Evolutionary conservation across 2,888 invertebrate species (phyloP), one percentile per base, ranked within the genome.

Genomic region (Eupithecia abbreviata): DNA sequence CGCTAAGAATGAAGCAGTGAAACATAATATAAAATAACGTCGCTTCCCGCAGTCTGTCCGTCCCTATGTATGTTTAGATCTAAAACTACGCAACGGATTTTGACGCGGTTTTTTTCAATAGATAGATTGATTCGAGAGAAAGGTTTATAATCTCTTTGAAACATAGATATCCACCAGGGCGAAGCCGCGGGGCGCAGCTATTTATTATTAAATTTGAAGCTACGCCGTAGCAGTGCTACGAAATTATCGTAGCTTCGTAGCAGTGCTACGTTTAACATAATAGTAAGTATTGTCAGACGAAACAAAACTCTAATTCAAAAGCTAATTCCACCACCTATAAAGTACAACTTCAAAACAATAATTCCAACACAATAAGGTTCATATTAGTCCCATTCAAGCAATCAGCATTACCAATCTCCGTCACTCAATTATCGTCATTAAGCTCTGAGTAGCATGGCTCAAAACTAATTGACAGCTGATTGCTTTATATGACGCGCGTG

Each of bases 321-420:
- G n/a, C 68, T 15, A 9, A 68, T 68, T n/a, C 7, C 10, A 67
- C 42, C 67, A 3, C 10, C 45, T 47, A 45, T 45, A 43, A 7
- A 7, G 3, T 18, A 2, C 4, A 18, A 30, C 10, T 18, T 30
- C 18, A 47, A 13, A 47, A 80, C 73, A 81, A 81, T 86, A 88
- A 86, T 85, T 84, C 80, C 85, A 83, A 88, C 86, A 88, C 87
- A 89, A 90, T 87, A 88, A 91, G 86, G 86, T 88, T 88, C 81
- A 81, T 88, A 86, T 78, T 91, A 90, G 69, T 43, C 69, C 18
- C 87, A 86, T 87, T 71, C 87, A 83, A 85, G 85, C 85, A 84
- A 82, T 67, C 70, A 73, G 71, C 69, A 58, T 71, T 68, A 75
- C 82, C 66, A 82, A 87, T 80, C 78, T 49, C 9, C 49, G 79